Evolutionary conservation across 2,113 vertebrate species (phyloP).

Genomic region (Coptodon rendalli): DNA sequence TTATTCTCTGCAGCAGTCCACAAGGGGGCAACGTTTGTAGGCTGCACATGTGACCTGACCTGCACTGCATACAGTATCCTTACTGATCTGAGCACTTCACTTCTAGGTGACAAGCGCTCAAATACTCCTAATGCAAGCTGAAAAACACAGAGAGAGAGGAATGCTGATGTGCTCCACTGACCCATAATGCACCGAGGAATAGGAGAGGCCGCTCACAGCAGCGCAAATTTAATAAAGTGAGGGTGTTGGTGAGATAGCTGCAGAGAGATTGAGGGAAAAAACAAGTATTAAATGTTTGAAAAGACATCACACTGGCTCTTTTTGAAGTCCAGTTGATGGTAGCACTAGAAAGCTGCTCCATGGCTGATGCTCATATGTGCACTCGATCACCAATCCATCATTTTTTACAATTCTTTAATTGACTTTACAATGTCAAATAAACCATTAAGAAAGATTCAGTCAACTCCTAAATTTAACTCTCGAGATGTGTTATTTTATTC

Average conservation of each 20-base stretch:
- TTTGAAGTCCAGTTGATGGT: not conserved
- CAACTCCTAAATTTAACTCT: too few relatives aligned
- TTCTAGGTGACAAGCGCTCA: not conserved
- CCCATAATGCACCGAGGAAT: not conserved
- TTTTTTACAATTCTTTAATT: too few relatives aligned
- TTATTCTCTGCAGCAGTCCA: conserved; percentile 31
- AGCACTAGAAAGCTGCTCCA: not conserved
- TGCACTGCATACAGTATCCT: not conserved
- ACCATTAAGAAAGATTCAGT: too few relatives aligned
- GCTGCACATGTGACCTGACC: not conserved
- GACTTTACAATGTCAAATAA: too few relatives aligned
- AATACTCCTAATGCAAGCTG: not conserved
- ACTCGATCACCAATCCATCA: not conserved
- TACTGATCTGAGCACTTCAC: not conserved
- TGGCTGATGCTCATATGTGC: not conserved
- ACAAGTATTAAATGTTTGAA: not conserved
- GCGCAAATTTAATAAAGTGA: not conserved
- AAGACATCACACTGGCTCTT: not conserved
- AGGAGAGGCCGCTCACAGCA: not conserved
- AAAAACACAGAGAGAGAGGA: not conserved
- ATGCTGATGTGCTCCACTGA: not conserved
- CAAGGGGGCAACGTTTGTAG: conserved; percentile 57
- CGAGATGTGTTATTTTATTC: too few relatives aligned
- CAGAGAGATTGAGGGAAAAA: not conserved
- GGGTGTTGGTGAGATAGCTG: not conserved